Conservation (phyloP, 1,140 invertebrate genomes). For the Caerostris extrusa region DNA sequence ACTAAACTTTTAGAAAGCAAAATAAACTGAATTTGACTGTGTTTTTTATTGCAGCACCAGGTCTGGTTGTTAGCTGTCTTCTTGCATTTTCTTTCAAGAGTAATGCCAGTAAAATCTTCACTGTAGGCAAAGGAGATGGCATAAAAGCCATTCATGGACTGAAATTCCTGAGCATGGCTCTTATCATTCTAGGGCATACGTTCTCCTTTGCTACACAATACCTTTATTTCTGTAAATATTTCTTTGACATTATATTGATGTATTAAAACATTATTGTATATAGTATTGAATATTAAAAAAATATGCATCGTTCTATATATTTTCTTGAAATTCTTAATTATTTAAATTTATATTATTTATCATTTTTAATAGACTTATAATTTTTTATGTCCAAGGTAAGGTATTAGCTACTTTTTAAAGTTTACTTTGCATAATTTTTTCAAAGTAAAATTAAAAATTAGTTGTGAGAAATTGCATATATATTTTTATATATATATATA, state of each 20-base stretch:
- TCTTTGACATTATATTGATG: not conserved
- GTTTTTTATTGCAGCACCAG: not conserved
- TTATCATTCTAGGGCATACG: slow-evolving; percentile 79
- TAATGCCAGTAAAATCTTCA: slow-evolving; percentile 72
- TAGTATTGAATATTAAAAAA: not conserved
- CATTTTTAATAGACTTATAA: no score
- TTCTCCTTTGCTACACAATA: slow-evolving; percentile 78
- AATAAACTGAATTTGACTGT: not conserved
- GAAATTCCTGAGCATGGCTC: slow-evolving; percentile 78
- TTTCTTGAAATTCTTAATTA: no score
- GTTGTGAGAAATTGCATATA: no score
- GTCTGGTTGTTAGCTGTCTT: slow-evolving; percentile 41
- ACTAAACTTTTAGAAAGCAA: not conserved
- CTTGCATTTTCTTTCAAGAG: slow-evolving; percentile 71
- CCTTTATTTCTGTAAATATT: slow-evolving; percentile 78
- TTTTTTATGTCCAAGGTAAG: no score
- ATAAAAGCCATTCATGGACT: slow-evolving; percentile 79
- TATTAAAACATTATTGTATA: not conserved
- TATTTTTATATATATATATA: no score
- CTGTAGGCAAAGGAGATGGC: slow-evolving; percentile 14
- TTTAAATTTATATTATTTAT: no score
- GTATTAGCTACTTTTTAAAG: no score
- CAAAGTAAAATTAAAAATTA: no score
- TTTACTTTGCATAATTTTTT: no score
- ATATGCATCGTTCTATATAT: no score